phyloP scores from a whole-genome alignment of 2,888 invertebrate genomes.

The Conchocele bisecta region DNA sequence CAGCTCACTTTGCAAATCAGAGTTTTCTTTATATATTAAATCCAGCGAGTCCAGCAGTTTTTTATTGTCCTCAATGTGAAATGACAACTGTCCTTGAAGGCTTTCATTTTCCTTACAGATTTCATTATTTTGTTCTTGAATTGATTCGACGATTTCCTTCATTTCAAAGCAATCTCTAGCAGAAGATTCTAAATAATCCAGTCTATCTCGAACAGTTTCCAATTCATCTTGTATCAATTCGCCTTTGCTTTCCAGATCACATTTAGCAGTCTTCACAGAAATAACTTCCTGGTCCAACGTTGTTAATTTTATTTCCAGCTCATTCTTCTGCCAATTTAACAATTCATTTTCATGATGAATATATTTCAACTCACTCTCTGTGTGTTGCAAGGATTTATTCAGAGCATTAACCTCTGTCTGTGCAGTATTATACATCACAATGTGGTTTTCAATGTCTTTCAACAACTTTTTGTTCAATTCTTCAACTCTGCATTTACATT shows the following conservation, averaged over 20 bases:
- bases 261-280: constrained; percentile 36
- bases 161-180: constrained; percentile 55
- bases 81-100: constrained; percentile 32
- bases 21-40: constrained; percentile 44
- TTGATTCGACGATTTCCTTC: constrained; percentile 46
- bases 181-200: constrained; percentile 51
- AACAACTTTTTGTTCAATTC: not conserved
- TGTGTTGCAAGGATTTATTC: not conserved
- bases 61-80: constrained; percentile 41
- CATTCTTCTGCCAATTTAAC: constrained; percentile 44
- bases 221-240: constrained; percentile 46
- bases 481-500: constrained; percentile 7
- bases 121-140: constrained; percentile 48
- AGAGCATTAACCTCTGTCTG: not conserved
- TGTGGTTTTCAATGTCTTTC: constrained; percentile 18
- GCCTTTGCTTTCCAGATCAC: constrained; percentile 35
- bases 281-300: constrained; percentile 35
- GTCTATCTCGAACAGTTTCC: constrained; percentile 38
- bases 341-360: constrained; percentile 40
- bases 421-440: not conserved
- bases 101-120: constrained; percentile 52
- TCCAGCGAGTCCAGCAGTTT: constrained; percentile 38
- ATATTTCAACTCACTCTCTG: not conserved
- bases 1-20: too few relatives aligned
- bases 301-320: constrained; percentile 30